These are phyloP conservation scores for Hipparchia semele DNA, from an alignment of 2,888 invertebrate species.

Conservation along the genomic window DNA sequence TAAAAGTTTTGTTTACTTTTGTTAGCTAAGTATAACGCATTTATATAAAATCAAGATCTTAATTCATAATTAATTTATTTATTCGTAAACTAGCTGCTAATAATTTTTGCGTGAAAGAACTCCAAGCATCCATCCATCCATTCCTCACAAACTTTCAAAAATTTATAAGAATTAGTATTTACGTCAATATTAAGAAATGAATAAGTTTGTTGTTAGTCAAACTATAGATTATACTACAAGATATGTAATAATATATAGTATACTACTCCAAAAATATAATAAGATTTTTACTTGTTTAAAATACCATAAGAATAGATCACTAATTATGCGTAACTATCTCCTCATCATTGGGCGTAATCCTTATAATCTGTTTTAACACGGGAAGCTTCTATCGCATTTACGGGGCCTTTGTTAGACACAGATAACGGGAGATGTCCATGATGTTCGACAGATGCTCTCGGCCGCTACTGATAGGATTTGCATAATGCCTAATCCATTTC, in stretches of 20 bases:
- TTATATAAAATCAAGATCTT: too few relatives aligned
- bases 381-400: slow-evolving; percentile 13
- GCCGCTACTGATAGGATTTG: slow-evolving; percentile 69
- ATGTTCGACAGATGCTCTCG: slow-evolving; percentile 59
- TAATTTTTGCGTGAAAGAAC: too few relatives aligned
- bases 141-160: too few relatives aligned
- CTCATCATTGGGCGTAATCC: slow-evolving; percentile 1
- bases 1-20: background rate
- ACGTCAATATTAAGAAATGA: too few relatives aligned
- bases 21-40: background rate
- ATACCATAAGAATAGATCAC: background rate
- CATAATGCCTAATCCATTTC: slow-evolving; percentile 71
- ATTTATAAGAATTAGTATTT: too few relatives aligned
- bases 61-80: too few relatives aligned
- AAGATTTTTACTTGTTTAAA: background rate
- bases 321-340: slow-evolving; percentile 2
- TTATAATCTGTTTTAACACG: slow-evolving; percentile 29
- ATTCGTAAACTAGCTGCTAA: too few relatives aligned
- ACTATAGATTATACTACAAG: too few relatives aligned
- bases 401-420: slow-evolving; percentile 13
- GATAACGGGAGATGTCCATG: slow-evolving; percentile 34
- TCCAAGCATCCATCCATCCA: too few relatives aligned
- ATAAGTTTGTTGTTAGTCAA: too few relatives aligned
- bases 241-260: too few relatives aligned
- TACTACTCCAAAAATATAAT: too few relatives aligned